Percentiles rank a stretch among this genome's conserved stretches.
phyloP scores from a whole-genome alignment of 2,797 vertebrate genomes.

The Cyclura pinguis region DNA sequence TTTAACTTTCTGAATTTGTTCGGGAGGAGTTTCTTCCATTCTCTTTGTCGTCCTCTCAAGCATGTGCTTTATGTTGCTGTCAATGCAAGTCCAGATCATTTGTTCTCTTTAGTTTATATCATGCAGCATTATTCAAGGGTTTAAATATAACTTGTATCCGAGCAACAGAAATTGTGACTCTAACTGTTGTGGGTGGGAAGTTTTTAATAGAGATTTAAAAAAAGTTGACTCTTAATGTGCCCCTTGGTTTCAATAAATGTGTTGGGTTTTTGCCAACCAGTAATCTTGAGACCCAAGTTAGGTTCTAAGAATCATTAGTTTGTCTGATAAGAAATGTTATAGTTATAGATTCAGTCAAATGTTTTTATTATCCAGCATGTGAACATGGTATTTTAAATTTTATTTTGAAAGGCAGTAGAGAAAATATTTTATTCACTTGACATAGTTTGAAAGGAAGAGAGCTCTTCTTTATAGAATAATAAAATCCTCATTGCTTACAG shows the following conservation, averaged over 20 bases:
- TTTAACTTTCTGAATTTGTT: neutral
- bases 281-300: neutral
- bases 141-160: neutral
- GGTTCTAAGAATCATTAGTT: neutral
- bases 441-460: conserved; percentile 57
- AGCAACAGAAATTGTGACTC: neutral
- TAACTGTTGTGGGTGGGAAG: neutral
- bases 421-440: conserved; percentile 29
- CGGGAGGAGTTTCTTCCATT: conserved; percentile 1
- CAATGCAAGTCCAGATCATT: conserved; percentile 25
- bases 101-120: neutral
- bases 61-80: conserved; percentile 21
- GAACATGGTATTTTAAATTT: neutral
- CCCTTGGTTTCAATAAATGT: neutral
- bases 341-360: neutral
- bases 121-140: neutral
- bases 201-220: neutral
- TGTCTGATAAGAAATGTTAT: neutral
- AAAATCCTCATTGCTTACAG: rapidly evolving
- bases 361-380: neutral
- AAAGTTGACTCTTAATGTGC: neutral
- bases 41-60: conserved; percentile 23
- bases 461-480: conserved; percentile 46
- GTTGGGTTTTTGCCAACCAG: neutral
- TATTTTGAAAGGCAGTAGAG: conserved; percentile 33